Conservation (phyloP, 2,113 vertebrate genomes). For the Saguinus midas region DNA sequence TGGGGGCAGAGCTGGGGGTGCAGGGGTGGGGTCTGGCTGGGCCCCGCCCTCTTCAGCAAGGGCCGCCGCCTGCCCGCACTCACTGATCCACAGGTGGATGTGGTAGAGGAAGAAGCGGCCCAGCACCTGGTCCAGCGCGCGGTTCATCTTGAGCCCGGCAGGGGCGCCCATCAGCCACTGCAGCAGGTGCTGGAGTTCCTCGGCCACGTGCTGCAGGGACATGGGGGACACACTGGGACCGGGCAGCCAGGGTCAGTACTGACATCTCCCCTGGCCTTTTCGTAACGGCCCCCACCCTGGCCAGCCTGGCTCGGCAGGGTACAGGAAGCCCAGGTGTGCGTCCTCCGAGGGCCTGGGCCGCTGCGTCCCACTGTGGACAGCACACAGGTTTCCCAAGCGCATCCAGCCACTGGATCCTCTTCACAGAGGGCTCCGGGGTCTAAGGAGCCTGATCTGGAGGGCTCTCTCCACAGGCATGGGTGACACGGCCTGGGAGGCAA, state of each 20-base stretch:
- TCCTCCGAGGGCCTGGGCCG: too few relatives aligned
- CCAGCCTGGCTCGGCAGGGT: background rate
- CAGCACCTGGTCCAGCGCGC: slow-evolving; percentile 95
- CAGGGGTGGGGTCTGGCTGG: background rate
- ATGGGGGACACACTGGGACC: background rate
- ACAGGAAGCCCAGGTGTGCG: background rate
- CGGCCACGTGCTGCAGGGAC: slow-evolving; percentile 87
- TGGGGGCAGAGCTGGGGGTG: too few relatives aligned
- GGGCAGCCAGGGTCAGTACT: background rate
- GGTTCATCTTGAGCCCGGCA: slow-evolving; percentile 98
- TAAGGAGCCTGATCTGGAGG: background rate
- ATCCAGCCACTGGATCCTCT: background rate
- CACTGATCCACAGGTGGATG: slow-evolving; percentile 99
- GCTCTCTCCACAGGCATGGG: background rate
- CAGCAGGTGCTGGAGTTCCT: slow-evolving; percentile 93
- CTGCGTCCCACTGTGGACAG: background rate
- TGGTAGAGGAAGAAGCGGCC: slow-evolving; percentile 99
- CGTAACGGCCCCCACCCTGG: background rate
- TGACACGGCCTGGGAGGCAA: background rate
- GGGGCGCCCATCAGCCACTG: slow-evolving; percentile 99
- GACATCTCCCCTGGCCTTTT: background rate
- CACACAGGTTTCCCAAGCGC: background rate
- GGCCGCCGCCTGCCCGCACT: slow-evolving; percentile 69
- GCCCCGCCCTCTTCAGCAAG: background rate
- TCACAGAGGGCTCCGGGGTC: background rate